phyloP scores from a whole-genome alignment of 2,113 vertebrate genomes.

The Carassius carassius region DNA sequence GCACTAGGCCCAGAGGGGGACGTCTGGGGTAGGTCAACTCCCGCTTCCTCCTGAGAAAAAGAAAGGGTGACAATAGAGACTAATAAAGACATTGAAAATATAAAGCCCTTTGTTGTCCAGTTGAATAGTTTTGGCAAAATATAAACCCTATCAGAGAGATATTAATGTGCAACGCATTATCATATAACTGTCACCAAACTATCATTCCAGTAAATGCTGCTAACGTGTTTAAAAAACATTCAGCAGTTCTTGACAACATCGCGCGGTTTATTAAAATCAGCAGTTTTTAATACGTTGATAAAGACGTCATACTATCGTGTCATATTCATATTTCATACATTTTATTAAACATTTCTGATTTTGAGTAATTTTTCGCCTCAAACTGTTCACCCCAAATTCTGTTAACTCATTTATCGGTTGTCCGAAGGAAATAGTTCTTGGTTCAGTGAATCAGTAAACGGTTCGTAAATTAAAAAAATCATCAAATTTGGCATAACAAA shows the following conservation, averaged over 20 bases:
- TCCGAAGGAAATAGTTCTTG: neutral
- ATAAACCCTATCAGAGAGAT: neutral
- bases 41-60: constrained; percentile 67
- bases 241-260: neutral
- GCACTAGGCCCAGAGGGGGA: constrained; percentile 72
- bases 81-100: constrained; percentile 42
- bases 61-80: neutral
- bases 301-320: neutral
- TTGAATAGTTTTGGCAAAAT: constrained; percentile 42
- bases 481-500: neutral
- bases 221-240: neutral
- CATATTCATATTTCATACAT: neutral
- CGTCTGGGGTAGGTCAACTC: constrained; percentile 66
- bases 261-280: too few species aligned
- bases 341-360: neutral
- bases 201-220: neutral
- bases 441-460: neutral
- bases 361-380: neutral
- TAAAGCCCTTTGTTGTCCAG: constrained; percentile 21
- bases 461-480: neutral
- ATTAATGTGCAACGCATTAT: neutral
- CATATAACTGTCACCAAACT: neutral
- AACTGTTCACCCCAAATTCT: neutral
- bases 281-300: neutral
- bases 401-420: too few species aligned